phyloP scores from a whole-genome alignment of 2,113 vertebrate species.

The Hydropotes inermis region DNA sequence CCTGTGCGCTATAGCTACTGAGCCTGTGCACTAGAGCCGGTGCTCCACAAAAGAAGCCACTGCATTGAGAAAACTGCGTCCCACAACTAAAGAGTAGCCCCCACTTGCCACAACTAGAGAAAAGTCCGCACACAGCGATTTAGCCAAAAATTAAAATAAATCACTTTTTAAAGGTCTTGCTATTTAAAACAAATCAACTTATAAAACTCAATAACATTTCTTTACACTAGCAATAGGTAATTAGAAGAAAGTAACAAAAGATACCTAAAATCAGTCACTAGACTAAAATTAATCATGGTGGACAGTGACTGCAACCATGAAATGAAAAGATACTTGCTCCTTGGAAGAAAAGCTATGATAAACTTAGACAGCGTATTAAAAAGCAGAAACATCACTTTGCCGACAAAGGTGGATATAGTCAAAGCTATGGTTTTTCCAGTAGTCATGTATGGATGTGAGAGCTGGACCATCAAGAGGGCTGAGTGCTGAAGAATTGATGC shows the following conservation, averaged over 20 bases:
- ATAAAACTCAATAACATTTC: conserved; percentile 30
- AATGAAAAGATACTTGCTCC: neutral
- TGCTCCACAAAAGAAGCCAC: neutral
- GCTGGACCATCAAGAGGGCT: neutral
- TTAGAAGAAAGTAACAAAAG: conserved; percentile 10
- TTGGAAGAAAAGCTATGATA: neutral
- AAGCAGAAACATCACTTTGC: neutral
- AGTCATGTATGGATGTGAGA: neutral
- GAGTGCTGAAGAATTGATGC: neutral
- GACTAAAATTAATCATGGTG: neutral
- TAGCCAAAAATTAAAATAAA: neutral
- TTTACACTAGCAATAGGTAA: conserved; percentile 18
- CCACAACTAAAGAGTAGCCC: neutral
- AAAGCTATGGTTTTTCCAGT: neutral
- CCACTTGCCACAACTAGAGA: neutral
- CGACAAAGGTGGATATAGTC: neutral
- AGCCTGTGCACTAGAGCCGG: neutral
- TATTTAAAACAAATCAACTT: neutral
- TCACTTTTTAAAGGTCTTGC: neutral
- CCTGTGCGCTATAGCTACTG: neutral
- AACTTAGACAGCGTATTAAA: neutral
- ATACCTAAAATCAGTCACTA: neutral
- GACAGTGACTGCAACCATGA: neutral
- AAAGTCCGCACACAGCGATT: neutral
- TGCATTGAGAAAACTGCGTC: neutral